phyloP scores from a whole-genome alignment of 2,113 vertebrate genomes.

The Gymnogyps californianus region DNA sequence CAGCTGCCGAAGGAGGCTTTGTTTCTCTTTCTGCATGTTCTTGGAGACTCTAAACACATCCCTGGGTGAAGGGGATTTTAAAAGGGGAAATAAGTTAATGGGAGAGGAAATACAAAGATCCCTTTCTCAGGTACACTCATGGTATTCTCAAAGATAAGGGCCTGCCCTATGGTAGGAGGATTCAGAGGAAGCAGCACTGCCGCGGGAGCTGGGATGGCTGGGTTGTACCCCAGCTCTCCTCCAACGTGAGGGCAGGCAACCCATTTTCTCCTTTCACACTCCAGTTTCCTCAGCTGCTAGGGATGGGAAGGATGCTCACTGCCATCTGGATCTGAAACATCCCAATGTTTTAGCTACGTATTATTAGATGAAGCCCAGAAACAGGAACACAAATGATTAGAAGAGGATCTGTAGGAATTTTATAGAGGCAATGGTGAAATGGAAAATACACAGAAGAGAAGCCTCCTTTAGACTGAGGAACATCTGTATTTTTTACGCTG shows the following conservation, averaged over 20 bases:
- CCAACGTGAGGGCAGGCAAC: neutral
- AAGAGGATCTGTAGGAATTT: neutral
- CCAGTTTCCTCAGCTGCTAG: neutral
- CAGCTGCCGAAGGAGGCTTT: slow-evolving; percentile 89
- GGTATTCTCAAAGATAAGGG: neutral
- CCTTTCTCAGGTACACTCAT: neutral
- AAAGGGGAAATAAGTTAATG: neutral
- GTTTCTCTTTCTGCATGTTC: slow-evolving; percentile 96
- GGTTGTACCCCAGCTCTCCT: neutral
- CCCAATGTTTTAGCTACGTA: neutral
- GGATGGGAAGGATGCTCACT: neutral
- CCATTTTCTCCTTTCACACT: neutral
- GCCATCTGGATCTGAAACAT: neutral
- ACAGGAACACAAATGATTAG: neutral
- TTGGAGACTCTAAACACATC: slow-evolving; percentile 85
- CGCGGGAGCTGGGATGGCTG: neutral
- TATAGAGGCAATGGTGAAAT: neutral
- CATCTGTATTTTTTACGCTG: neutral
- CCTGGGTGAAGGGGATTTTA: slow-evolving; percentile 61
- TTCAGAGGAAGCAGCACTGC: neutral
- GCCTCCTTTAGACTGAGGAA: neutral
- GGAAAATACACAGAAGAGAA: neutral
- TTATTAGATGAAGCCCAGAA: neutral
- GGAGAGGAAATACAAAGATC: neutral
- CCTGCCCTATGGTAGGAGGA: neutral